Evolutionary conservation across 2,888 invertebrate species (phyloP), one percentile per base, ranked within the genome.

Genomic region (Drosophila rubida): DNA sequence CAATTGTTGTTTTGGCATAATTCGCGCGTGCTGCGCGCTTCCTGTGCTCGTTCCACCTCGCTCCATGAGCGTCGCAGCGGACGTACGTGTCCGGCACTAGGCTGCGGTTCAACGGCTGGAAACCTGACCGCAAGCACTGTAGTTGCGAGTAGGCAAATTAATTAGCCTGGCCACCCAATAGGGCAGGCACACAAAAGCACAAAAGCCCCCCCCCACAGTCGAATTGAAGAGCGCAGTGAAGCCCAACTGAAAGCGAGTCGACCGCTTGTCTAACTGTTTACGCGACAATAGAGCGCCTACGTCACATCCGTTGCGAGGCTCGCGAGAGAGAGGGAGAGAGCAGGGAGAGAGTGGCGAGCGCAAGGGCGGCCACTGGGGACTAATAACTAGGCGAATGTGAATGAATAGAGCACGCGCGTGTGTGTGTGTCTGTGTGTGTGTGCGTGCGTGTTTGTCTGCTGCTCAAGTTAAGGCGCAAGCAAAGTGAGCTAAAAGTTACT

Each of bases 401-500:
- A 78, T 75, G 76, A 69, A 72, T 60, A 54, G 13, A 5, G 48
- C 42, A 39, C 16, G 39, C 19, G 39, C 8, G 41, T 37, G 25
- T 30, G 19, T 35, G 19, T 13, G 27, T 30, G n/a, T 5, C 11
- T 32, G 32, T n/a, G 32, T 4, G 16, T 13, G 30, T 30, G 22
- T 39, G 35, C 48, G 41, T 73, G 16, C 39, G 32, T 46, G 14
- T 60, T 42, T 69, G 35, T 70, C 46, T 71, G 42, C 61, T 50
- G 35, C 39, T 61, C 44, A 51, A 60, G 42, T 55, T 60, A 64
- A 30, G 45, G 54, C 46, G 30, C 41, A 49, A 19, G 27, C 25
- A 30, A 48, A 41, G 51, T 49, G 48, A 67, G 69, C 78, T 57
- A 79, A 73, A 68, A 67, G 59, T 87, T 82, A 77, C 72, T 74